Conservation (phyloP, 1,140 invertebrate genomes). For the Danaus melanippus region DNA sequence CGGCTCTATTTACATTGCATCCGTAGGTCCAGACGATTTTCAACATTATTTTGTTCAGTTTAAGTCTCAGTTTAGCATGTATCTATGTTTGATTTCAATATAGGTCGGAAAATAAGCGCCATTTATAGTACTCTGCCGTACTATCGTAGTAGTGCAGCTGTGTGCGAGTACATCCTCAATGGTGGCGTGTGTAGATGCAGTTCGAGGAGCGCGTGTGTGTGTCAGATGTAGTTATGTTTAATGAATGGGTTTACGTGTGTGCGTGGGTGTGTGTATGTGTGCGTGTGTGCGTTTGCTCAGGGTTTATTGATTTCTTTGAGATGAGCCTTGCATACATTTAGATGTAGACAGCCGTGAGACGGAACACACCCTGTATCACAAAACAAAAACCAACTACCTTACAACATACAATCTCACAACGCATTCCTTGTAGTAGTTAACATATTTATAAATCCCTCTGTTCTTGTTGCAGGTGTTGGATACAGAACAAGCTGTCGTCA, state of each 20-base stretch:
- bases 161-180: constrained; percentile 33
- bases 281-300: constrained; percentile 23
- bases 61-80: no score
- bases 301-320: constrained; percentile 37
- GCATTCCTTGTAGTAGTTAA: no score
- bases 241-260: constrained; percentile 32
- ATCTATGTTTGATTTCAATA: constrained; percentile 24
- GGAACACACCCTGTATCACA: neutral
- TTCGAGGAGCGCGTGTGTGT: constrained; percentile 25
- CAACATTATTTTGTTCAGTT: no score
- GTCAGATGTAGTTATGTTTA: constrained; percentile 31
- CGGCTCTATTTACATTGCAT: constrained; percentile 20
- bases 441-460: neutral
- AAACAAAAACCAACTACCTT: no score
- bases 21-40: neutral
- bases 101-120: constrained; percentile 60
- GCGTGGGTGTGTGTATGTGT: constrained; percentile 17
- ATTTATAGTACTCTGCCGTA: constrained; percentile 64
- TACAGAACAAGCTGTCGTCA: constrained; percentile 4
- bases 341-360: constrained; percentile 16
- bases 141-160: constrained; percentile 52
- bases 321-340: constrained; percentile 29
- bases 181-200: constrained; percentile 29
- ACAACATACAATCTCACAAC: no score
- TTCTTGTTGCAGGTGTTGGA: constrained; percentile 20